phyloP scores from a whole-genome alignment of 2,113 vertebrate genomes.

The Illadopsis cleaveri region DNA sequence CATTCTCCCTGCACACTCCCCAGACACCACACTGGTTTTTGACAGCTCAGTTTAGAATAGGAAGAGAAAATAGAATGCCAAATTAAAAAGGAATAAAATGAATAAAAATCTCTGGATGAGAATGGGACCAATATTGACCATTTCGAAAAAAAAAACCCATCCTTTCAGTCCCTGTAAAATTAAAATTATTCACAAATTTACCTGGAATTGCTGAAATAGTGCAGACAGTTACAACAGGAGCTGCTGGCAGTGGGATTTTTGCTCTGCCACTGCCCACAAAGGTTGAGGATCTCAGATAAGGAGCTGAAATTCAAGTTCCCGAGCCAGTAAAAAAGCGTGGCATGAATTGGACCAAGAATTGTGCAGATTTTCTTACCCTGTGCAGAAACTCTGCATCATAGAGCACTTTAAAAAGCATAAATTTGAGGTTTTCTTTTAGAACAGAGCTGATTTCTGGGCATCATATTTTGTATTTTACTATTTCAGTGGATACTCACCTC shows the following conservation, averaged over 20 bases:
- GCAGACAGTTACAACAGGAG: not conserved
- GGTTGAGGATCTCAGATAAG: not conserved
- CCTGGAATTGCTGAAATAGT: not conserved
- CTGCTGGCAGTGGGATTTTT: not conserved
- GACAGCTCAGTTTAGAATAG: not conserved
- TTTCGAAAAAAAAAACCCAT: not conserved
- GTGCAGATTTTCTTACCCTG: not conserved
- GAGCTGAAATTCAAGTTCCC: not conserved
- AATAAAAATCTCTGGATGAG: not conserved
- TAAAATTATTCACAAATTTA: not conserved
- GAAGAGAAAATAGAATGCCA: not conserved
- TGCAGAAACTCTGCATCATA: not conserved
- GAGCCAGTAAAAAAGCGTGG: rapidly evolving
- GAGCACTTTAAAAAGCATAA: not conserved
- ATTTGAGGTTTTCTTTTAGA: not conserved
- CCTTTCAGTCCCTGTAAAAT: not conserved
- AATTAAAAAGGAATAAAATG: not conserved
- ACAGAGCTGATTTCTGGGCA: not conserved
- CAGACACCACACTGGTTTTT: not conserved
- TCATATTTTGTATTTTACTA: not conserved
- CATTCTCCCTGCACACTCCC: not conserved
- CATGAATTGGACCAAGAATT: not conserved
- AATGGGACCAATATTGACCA: not conserved
- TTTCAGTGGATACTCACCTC: not conserved
- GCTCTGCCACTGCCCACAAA: not conserved